Conservation (phyloP, 2,888 invertebrate genomes). For the Cantharis flavilabris region DNA sequence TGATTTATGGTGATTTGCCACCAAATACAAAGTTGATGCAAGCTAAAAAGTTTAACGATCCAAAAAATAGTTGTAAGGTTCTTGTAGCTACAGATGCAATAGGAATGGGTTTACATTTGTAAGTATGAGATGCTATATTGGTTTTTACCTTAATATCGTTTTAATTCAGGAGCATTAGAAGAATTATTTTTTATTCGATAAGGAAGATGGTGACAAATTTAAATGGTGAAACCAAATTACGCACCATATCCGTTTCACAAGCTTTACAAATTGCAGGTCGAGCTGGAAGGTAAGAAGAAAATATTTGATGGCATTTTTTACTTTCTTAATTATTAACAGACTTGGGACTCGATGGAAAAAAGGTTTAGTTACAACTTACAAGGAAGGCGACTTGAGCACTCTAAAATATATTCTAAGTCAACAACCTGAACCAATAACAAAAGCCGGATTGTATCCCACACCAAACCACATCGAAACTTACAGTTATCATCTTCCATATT, state of each 20-base stretch:
- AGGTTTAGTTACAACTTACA: slow-evolving; percentile 90
- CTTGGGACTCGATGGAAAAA: slow-evolving; percentile 54
- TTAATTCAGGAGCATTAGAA: slow-evolving; percentile 79
- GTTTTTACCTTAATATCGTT: background rate
- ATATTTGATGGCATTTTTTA: background rate
- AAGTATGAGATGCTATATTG: slow-evolving; percentile 54
- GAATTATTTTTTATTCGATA: slow-evolving; percentile 92
- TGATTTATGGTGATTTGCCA: slow-evolving; percentile 97
- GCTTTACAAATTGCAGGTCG: slow-evolving; percentile 95
- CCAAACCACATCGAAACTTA: slow-evolving; percentile 98
- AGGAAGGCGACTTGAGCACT: slow-evolving; percentile 78
- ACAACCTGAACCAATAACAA: slow-evolving; percentile 74
- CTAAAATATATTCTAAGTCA: slow-evolving; percentile 72
- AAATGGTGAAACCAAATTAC: slow-evolving; percentile 90
- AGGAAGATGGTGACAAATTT: slow-evolving; percentile 86
- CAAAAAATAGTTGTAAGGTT: slow-evolving; percentile 87
- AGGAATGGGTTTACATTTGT: slow-evolving; percentile 98
- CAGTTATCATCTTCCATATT: slow-evolving; percentile 93
- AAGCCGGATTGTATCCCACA: slow-evolving; percentile 95
- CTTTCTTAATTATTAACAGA: slow-evolving; percentile 48
- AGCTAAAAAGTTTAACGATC: slow-evolving; percentile 97
- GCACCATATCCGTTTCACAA: slow-evolving; percentile 86
- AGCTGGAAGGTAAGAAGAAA: slow-evolving; percentile 64
- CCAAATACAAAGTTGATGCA: slow-evolving; percentile 97
- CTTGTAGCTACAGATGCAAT: slow-evolving; percentile 99